Evolutionary conservation across 1,140 invertebrate genomes (phyloP).

Genomic region (Vanessa tameamea): DNA sequence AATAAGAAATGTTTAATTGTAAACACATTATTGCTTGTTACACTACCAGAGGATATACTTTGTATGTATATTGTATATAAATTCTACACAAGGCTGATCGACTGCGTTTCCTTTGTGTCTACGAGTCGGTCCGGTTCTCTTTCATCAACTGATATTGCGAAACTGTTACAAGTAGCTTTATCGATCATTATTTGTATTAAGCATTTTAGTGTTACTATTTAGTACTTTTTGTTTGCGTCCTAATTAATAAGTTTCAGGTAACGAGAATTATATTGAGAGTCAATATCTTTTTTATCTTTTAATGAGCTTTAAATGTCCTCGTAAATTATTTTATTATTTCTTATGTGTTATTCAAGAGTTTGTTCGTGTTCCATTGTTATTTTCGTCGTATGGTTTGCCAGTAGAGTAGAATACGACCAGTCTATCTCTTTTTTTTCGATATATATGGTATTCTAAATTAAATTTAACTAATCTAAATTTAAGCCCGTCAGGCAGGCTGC

Average conservation of each 20-base stretch:
- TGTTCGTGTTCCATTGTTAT: too few relatives aligned
- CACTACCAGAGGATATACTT: not conserved
- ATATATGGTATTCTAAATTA: too few relatives aligned
- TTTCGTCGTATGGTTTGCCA: too few relatives aligned
- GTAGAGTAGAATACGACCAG: too few relatives aligned
- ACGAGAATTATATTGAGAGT: not conserved
- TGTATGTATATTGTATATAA: not conserved
- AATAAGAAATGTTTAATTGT: too few relatives aligned
- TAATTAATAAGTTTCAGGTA: not conserved
- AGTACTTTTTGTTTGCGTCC: not conserved
- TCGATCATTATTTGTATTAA: conserved; percentile 10
- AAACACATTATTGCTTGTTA: not conserved
- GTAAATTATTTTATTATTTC: too few relatives aligned
- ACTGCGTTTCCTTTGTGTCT: conserved; percentile 10
- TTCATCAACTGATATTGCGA: conserved; percentile 14
- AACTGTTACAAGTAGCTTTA: conserved; percentile 26
- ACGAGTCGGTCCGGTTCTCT: conserved; percentile 5
- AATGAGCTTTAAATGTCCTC: too few relatives aligned
- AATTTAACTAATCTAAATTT: too few relatives aligned
- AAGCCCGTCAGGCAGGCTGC: too few relatives aligned
- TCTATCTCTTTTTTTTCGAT: too few relatives aligned
- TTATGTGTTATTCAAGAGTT: too few relatives aligned
- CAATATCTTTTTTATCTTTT: too few relatives aligned
- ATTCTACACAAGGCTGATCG: conserved; percentile 12
- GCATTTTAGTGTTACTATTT: not conserved